A percentile compares a stretch with the other conserved stretches of the same genome.
These are phyloP conservation scores for Eulimnadia texana DNA, from an alignment of 1,140 invertebrate species.

Conservation along the genomic window DNA sequence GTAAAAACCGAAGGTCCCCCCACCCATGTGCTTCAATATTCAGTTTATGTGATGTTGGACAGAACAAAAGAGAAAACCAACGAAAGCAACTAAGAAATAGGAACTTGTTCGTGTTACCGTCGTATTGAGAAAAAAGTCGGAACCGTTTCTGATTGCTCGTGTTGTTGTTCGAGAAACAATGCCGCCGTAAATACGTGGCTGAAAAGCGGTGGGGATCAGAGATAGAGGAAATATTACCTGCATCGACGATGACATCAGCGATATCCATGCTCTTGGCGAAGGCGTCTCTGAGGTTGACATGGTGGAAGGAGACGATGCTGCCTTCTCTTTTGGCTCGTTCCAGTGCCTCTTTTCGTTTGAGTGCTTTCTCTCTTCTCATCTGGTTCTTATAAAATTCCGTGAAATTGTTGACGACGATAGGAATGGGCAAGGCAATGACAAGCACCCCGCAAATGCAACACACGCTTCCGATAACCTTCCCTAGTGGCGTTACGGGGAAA, in stretches of 20 bases:
- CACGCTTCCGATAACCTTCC: constrained; percentile 94
- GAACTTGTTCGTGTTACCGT: too few species aligned
- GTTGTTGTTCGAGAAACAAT: too few species aligned
- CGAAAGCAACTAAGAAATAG: too few species aligned
- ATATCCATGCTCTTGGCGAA: constrained; percentile 97
- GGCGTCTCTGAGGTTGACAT: constrained; percentile 91
- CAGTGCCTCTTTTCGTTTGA: constrained; percentile 85
- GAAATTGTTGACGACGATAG: constrained; percentile 99
- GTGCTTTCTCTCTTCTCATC: constrained; percentile 94
- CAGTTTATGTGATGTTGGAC: too few species aligned
- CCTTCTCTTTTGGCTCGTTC: constrained; percentile 91
- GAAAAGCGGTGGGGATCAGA: too few species aligned
- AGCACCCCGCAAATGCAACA: constrained; percentile 99
- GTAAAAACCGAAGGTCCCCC: too few species aligned
- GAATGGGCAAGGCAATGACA: constrained; percentile 99
- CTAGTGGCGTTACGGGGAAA: constrained; percentile 84
- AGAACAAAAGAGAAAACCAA: too few species aligned
- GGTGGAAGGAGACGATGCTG: constrained; percentile 93
- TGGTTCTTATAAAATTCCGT: constrained; percentile 99
- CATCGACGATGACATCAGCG: constrained; percentile 93
- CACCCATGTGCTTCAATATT: too few species aligned
- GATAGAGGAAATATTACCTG: constrained; percentile 44
- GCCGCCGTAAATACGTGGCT: too few species aligned
- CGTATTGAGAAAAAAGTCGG: too few species aligned
- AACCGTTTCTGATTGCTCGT: too few species aligned